Evolutionary conservation across 2,888 invertebrate species (phyloP).

Genomic region (Eulithis prunata): DNA sequence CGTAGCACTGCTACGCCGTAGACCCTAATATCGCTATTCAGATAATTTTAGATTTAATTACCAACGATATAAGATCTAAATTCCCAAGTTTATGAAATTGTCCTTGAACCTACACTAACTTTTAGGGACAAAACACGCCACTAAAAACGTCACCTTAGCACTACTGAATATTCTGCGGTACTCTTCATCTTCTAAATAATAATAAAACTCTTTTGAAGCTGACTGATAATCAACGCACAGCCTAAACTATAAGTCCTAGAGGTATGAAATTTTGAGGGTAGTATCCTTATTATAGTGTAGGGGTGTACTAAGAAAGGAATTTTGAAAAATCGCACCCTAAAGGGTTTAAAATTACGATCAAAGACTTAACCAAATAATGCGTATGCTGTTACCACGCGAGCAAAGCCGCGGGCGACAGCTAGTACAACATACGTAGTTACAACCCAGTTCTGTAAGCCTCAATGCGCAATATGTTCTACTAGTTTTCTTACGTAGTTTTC

Average conservation of each 20-base stretch:
- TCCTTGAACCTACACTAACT: conserved; percentile 1
- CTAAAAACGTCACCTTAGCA: background rate
- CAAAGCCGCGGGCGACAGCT: too few relatives aligned
- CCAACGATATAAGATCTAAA: background rate
- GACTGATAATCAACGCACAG: too few relatives aligned
- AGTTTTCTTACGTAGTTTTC: background rate
- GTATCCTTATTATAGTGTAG: too few relatives aligned
- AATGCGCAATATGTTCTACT: background rate
- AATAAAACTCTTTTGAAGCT: too few relatives aligned
- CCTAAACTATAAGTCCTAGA: too few relatives aligned
- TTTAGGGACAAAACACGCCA: background rate
- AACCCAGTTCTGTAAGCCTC: conserved; percentile 4
- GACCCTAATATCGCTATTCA: background rate
- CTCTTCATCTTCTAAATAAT: background rate
- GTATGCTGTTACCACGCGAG: too few relatives aligned
- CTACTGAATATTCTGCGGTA: conserved; percentile 6
- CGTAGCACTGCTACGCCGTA: conserved; percentile 18
- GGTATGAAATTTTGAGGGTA: too few relatives aligned
- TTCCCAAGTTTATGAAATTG: background rate
- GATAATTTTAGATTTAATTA: too few relatives aligned
- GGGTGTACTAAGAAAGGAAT: too few relatives aligned
- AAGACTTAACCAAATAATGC: too few relatives aligned
- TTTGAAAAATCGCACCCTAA: too few relatives aligned
- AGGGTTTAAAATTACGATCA: too few relatives aligned
- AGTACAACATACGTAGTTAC: background rate